These are phyloP conservation scores for Octopus bimaculoides DNA, from an alignment of 1,140 invertebrate genomes.

Conservation along the genomic window DNA sequence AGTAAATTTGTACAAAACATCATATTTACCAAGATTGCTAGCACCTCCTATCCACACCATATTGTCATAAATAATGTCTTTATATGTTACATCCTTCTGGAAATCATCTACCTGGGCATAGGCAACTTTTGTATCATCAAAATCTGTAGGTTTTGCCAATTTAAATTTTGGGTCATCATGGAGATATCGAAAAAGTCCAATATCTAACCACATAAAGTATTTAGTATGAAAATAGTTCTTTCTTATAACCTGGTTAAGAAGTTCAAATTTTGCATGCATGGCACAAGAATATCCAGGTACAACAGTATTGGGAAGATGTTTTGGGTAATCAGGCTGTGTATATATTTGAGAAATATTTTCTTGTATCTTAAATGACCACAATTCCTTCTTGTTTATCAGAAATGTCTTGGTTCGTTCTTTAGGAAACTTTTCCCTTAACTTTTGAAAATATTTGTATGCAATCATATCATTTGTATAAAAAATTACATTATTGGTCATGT, in stretches of 20 bases:
- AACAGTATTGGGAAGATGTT: constrained; percentile 32
- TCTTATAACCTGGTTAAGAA: constrained; percentile 28
- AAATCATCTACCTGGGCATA: constrained; percentile 35
- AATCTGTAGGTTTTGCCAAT: constrained; percentile 36
- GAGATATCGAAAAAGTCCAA: constrained; percentile 38
- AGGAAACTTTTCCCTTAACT: constrained; percentile 13
- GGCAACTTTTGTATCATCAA: constrained; percentile 39
- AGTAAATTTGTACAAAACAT: constrained; percentile 21
- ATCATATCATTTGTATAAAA: constrained; percentile 32
- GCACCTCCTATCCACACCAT: constrained; percentile 43
- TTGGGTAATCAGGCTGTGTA: constrained; percentile 26
- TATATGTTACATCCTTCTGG: constrained; percentile 16
- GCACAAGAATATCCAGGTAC: constrained; percentile 31
- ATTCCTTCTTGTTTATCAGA: constrained; percentile 18
- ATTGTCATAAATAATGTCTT: constrained; percentile 31
- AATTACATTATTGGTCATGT: constrained; percentile 29
- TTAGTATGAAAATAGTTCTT: constrained; percentile 35
- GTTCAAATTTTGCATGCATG: constrained; percentile 44
- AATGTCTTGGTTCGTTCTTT: constrained; percentile 25
- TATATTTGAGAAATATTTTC: constrained; percentile 31
- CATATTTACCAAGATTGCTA: constrained; percentile 29
- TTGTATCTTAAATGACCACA: constrained; percentile 33
- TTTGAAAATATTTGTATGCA: constrained; percentile 19
- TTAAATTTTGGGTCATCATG: constrained; percentile 29
- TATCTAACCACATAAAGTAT: constrained; percentile 46